Conservation (phyloP, 2,888 invertebrate species). For the Eupithecia tripunctaria region DNA sequence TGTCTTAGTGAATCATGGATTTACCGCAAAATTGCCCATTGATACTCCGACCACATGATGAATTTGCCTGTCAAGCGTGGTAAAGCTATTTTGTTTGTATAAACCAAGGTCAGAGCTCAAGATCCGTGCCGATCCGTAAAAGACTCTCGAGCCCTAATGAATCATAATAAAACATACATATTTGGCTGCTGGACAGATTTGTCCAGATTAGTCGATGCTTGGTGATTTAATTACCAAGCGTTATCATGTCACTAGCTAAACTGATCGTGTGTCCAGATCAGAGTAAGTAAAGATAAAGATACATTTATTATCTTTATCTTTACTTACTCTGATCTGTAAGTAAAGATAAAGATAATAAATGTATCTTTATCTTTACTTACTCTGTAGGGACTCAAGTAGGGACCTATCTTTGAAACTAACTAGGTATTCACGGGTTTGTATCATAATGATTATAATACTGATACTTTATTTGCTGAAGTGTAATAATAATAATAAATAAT, state of each 20-base stretch:
- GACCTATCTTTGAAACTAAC: not conserved
- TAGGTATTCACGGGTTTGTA: not conserved
- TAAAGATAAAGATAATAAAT: too few relatives aligned
- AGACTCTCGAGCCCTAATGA: not conserved
- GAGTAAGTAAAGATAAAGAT: too few relatives aligned
- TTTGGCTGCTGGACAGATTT: too few relatives aligned
- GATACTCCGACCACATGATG: constrained; percentile 3
- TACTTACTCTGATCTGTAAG: too few relatives aligned
- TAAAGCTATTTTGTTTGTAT: not conserved
- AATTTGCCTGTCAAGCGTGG: not conserved
- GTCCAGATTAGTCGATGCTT: too few relatives aligned
- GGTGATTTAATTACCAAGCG: not conserved
- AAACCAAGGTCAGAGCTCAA: not conserved
- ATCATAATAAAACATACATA: not conserved
- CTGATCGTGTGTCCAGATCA: not conserved
- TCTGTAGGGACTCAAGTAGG: too few relatives aligned
- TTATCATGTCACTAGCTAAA: not conserved
- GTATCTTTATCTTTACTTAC: too few relatives aligned
- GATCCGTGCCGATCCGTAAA: not conserved
- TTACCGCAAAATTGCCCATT: constrained; percentile 11
- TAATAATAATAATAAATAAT: too few relatives aligned
- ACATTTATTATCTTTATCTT: too few relatives aligned
- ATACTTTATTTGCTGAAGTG: too few relatives aligned
- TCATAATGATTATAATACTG: not conserved
- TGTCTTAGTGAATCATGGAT: constrained; percentile 7